Conservation (phyloP, 2,888 invertebrate species). For the Drosophila diplacantha region DNA sequence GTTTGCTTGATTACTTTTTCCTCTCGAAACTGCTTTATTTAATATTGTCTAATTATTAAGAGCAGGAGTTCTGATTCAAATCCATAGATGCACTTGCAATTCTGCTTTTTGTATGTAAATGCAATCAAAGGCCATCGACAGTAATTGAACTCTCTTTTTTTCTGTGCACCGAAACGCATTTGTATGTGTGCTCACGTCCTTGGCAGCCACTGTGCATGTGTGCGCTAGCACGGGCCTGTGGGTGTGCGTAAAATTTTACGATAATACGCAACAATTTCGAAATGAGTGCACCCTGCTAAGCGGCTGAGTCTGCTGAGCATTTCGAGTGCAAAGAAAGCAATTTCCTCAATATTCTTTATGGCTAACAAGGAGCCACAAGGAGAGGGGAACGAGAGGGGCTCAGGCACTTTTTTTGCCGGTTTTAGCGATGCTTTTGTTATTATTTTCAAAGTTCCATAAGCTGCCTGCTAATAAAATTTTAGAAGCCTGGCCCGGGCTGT, state of each 20-base stretch:
- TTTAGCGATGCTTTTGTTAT: constrained; percentile 52
- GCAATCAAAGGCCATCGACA: not conserved
- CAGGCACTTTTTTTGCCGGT: constrained; percentile 43
- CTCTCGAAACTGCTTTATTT: not conserved
- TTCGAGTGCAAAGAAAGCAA: constrained; percentile 65
- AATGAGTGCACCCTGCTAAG: constrained; percentile 57
- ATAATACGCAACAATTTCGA: constrained; percentile 69
- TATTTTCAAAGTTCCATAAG: constrained; percentile 66
- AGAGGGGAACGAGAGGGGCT: not conserved
- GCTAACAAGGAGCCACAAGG: constrained; percentile 9
- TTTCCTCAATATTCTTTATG: constrained; percentile 68
- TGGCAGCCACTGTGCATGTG: constrained; percentile 20
- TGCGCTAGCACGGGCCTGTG: constrained; percentile 3
- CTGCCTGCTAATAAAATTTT: constrained; percentile 66
- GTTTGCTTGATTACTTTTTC: not conserved
- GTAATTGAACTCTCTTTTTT: constrained; percentile 1
- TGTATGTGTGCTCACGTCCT: constrained; percentile 59
- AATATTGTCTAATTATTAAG: not conserved
- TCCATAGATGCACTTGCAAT: not conserved
- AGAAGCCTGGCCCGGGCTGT: constrained; percentile 58
- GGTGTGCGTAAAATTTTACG: constrained; percentile 65
- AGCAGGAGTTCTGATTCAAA: not conserved
- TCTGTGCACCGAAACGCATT: constrained; percentile 32
- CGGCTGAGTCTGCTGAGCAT: constrained; percentile 42
- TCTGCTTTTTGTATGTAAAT: not conserved